Evolutionary conservation across 2,888 invertebrate species (phyloP).

Genomic region (Pristionchus entomophagus): DNA sequence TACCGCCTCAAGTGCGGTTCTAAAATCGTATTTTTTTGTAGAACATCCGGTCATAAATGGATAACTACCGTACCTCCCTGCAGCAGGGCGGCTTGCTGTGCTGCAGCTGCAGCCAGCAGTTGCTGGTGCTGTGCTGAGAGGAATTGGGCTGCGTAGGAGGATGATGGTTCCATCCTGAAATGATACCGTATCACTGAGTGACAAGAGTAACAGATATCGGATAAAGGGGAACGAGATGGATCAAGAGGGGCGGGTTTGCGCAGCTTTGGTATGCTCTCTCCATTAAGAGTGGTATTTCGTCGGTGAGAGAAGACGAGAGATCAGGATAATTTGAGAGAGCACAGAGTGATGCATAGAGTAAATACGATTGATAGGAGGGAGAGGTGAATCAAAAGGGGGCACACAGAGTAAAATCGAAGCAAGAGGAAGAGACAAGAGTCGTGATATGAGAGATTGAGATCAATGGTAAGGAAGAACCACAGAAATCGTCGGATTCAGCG

Average conservation of each 20-base stretch:
- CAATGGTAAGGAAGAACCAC: no score
- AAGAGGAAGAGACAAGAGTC: background rate
- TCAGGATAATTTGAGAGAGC: background rate
- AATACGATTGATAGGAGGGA: slow-evolving; percentile 26
- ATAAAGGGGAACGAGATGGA: background rate
- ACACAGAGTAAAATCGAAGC: slow-evolving; percentile 37
- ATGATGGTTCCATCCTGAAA: slow-evolving; percentile 26
- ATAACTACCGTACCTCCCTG: background rate
- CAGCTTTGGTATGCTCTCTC: slow-evolving; percentile 22
- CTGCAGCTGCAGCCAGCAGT: slow-evolving; percentile 23
- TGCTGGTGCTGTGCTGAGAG: background rate
- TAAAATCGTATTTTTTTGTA: background rate
- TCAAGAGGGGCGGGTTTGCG: slow-evolving; percentile 21
- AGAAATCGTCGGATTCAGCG: background rate
- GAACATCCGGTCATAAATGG: background rate
- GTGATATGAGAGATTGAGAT: slow-evolving; percentile 11
- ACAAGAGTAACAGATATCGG: slow-evolving; percentile 51
- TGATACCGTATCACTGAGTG: background rate
- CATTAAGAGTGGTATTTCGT: background rate
- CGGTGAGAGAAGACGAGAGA: slow-evolving; percentile 1
- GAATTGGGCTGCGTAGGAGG: background rate
- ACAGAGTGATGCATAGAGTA: slow-evolving; percentile 20
- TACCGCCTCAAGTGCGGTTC: background rate
- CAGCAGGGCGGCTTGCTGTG: slow-evolving; percentile 34
- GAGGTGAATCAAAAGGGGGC: background rate